Evolutionary conservation across 2,797 vertebrate species (phyloP).

Genomic region (Silurus lanzhouensis): DNA sequence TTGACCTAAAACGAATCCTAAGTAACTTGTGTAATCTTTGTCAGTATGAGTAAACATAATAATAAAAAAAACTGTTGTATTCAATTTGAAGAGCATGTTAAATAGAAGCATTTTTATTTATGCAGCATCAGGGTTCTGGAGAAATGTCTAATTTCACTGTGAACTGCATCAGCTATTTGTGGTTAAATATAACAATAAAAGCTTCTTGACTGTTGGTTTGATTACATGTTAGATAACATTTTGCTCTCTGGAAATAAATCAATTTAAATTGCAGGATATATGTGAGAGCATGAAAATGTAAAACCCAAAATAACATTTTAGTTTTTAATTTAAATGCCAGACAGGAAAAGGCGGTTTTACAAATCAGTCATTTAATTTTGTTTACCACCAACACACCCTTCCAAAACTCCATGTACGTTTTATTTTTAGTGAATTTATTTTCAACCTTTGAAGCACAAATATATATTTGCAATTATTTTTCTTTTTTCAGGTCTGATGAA

Average conservation of each 20-base stretch:
- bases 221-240: constrained; percentile 9
- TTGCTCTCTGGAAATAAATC: background rate
- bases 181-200: too few relatives aligned
- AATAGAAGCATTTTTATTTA: background rate
- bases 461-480: background rate
- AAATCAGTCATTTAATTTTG: constrained; percentile 1
- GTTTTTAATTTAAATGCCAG: constrained; percentile 35
- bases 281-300: constrained; percentile 46
- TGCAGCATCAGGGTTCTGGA: too few relatives aligned
- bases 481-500: background rate
- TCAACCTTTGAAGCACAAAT: constrained; percentile 1
- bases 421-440: background rate
- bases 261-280: constrained; percentile 56
- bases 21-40: too few relatives aligned
- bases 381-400: constrained; percentile 35
- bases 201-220: too few relatives aligned
- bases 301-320: constrained; percentile 41
- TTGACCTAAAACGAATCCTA: too few relatives aligned
- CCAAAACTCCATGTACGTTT: background rate
- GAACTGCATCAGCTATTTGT: too few relatives aligned
- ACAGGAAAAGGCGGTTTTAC: constrained; percentile 22
- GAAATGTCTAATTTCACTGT: too few relatives aligned
- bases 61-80: background rate
- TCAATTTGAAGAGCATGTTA: background rate
- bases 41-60: too few relatives aligned